phyloP scores from a whole-genome alignment of 2,888 invertebrate species.

The Melanostoma scalare region DNA sequence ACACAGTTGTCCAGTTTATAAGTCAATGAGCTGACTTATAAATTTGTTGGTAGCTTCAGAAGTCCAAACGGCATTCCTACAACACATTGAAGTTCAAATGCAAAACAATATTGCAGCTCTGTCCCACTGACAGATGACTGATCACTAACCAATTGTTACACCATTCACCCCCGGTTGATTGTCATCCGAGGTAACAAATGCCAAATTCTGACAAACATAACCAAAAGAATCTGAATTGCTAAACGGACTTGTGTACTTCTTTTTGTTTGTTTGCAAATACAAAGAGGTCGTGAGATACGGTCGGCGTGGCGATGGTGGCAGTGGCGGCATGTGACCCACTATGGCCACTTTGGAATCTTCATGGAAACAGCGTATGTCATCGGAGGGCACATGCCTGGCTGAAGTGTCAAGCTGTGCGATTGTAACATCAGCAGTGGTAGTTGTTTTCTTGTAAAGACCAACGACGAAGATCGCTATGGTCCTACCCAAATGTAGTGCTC shows the following conservation, averaged over 20 bases:
- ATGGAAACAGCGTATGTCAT: slow-evolving; percentile 29
- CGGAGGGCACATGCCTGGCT: slow-evolving; percentile 52
- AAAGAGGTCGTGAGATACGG: slow-evolving; percentile 52
- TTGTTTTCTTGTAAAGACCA: no score
- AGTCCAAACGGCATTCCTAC: not conserved
- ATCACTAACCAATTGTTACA: slow-evolving; percentile 24
- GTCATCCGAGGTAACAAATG: slow-evolving; percentile 49
- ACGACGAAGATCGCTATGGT: slow-evolving; percentile 17
- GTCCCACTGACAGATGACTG: slow-evolving; percentile 36
- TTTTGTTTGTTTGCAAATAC: slow-evolving; percentile 20
- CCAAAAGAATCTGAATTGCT: slow-evolving; percentile 56
- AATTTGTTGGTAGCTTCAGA: not conserved
- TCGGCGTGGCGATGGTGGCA: not conserved
- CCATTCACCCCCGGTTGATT: slow-evolving; percentile 5
- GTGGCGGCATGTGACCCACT: slow-evolving; percentile 48
- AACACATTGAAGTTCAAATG: no score
- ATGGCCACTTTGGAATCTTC: slow-evolving; percentile 46
- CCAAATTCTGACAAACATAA: slow-evolving; percentile 60
- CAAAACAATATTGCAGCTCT: not conserved
- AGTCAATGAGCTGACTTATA: not conserved
- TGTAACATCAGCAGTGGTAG: no score
- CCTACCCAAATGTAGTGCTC: slow-evolving; percentile 53
- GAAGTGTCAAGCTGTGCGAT: slow-evolving; percentile 61
- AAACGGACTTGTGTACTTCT: slow-evolving; percentile 44
- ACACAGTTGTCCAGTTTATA: not conserved